A percentile compares a stretch with the other conserved stretches of the same genome.
These are phyloP conservation scores for Tolmerus cingulatus DNA, from an alignment of 2,888 invertebrate genomes.

Conservation along the genomic window DNA sequence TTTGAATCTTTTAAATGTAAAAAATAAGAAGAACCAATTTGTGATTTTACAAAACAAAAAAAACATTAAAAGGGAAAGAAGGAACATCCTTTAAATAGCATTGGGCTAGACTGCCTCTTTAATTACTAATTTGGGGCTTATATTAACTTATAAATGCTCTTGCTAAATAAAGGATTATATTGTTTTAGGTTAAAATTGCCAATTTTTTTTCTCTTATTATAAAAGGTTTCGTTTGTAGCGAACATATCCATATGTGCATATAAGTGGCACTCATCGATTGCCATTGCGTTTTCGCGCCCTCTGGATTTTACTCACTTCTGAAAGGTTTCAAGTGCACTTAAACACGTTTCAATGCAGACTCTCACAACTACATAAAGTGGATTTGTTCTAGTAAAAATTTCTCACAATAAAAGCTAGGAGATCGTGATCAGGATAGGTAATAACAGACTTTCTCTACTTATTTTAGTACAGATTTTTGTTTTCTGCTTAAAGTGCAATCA, in stretches of 20 bases:
- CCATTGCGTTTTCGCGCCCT: conserved; percentile 18
- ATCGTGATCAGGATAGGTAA: background rate
- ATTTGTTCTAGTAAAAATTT: conserved; percentile 9
- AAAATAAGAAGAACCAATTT: too few relatives aligned
- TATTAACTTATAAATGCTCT: too few relatives aligned
- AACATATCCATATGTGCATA: background rate
- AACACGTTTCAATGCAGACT: conserved; percentile 8
- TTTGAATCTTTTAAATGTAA: too few relatives aligned
- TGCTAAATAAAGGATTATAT: too few relatives aligned
- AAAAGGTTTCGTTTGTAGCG: background rate
- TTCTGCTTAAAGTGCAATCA: conserved; percentile 9
- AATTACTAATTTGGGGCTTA: too few relatives aligned
- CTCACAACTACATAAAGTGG: background rate
- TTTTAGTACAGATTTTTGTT: conserved; percentile 3
- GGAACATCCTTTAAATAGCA: too few relatives aligned
- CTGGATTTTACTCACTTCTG: background rate
- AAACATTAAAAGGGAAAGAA: too few relatives aligned
- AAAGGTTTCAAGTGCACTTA: background rate
- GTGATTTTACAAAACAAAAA: too few relatives aligned
- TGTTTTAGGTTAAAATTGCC: background rate
- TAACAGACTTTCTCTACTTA: background rate
- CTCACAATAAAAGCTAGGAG: conserved; percentile 14
- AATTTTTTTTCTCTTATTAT: background rate
- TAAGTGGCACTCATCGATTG: background rate
- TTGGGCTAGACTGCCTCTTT: too few relatives aligned